Evolutionary conservation across 1,140 invertebrate species (phyloP), one percentile per base, ranked within the genome.

Genomic region (Pseudomyrmex pallidus): DNA sequence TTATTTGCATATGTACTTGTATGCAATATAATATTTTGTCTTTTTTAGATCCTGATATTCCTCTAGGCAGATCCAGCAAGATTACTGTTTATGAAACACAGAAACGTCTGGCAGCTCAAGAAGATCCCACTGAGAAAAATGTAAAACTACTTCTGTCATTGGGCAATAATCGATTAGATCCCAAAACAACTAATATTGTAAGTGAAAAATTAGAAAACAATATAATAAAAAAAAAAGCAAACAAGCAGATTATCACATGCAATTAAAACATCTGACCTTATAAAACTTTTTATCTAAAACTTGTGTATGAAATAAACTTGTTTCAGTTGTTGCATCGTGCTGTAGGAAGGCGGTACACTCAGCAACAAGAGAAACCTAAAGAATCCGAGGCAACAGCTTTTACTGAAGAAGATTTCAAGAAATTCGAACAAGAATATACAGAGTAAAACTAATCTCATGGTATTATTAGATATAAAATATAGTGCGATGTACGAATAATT

Each of bases 341-440:
- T 22, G 22, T 83, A 1, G 87, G 82, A 17, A 91, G 91, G 66
- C 86, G 54, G 35, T 74, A 84, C 25, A 74, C 74, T 35, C 20
- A 61, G 2, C 85, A 90, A 52, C 61, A 89, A 84, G 61, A 91
- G 15, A 92, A 94, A 74, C 54, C 83, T 63, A 72, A 80, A 84
- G 74, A 86, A 88, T 44, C 83, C 52, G 85, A 92, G 72, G 77
- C 50, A 1, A 93, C 93, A n/a, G 92, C 85, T 44, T 95, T 95
- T 72, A 95, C 95, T 0, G 95, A 95, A 88, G 94, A 95, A 89
- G 95, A 95, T 83, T 95, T 95, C 67, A 89, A 92, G 54, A 93
- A 92, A 13, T 95, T 95, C 88, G 94, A 95, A 87, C 82, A 91
- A 56, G 94, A 95, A 91, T 95, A 95, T 82, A 74, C 90, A 62